Percentiles rank a stretch among this genome's conserved stretches.
phyloP scores from a whole-genome alignment of 2,113 vertebrate genomes.

The Indicator maculatus region DNA sequence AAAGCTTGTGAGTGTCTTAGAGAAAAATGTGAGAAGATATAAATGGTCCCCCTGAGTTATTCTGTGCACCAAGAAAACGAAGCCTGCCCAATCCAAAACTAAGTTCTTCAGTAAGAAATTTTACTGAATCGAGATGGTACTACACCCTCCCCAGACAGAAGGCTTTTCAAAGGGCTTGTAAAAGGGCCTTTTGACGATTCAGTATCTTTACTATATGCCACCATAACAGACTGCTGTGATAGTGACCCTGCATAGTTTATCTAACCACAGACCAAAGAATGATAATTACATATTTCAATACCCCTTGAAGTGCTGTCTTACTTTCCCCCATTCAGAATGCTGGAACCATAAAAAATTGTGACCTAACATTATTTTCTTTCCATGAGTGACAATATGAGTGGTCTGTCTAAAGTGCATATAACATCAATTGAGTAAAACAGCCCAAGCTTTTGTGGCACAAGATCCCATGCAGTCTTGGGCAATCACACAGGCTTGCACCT shows the following conservation, averaged over 20 bases:
- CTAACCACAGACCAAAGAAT: not conserved
- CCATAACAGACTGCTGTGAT: not conserved
- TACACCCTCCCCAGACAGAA: not conserved
- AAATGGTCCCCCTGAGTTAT: not conserved
- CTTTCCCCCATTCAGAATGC: not conserved
- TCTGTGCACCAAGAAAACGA: not conserved
- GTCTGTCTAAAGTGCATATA: not conserved
- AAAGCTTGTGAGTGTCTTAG: not conserved
- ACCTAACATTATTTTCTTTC: not conserved
- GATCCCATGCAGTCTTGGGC: rapidly evolving
- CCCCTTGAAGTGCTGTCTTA: not conserved
- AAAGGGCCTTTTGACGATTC: not conserved
- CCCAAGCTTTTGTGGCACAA: not conserved
- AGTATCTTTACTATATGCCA: not conserved
- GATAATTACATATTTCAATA: not conserved
- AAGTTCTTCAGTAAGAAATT: not conserved
- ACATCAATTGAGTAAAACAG: not conserved
- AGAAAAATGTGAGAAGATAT: not conserved
- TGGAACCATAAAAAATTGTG: not conserved
- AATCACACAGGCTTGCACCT: not conserved
- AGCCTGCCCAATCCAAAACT: not conserved
- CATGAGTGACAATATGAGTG: not conserved
- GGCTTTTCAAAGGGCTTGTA: not conserved
- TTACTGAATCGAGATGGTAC: not conserved
- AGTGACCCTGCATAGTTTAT: not conserved